A percentile compares a stretch with the other conserved stretches of the same genome.
Evolutionary conservation across 2,797 vertebrate species (phyloP).

Genomic region (Epinephelus coioides): DNA sequence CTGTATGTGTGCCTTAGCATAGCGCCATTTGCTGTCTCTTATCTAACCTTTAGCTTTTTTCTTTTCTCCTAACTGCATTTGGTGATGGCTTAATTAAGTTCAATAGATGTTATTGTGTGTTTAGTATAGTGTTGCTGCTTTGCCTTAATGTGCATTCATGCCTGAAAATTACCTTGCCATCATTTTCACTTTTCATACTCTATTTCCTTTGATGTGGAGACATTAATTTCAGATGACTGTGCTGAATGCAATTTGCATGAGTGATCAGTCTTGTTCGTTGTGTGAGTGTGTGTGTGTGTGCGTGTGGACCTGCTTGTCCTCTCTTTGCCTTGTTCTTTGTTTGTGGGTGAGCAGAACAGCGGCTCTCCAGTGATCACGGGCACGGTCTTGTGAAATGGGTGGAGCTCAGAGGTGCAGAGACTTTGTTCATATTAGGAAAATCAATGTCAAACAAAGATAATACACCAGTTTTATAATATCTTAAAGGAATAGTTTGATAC

Average conservation of each 20-base stretch:
- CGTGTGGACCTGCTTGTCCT: not conserved
- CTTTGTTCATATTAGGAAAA: conserved; percentile 12
- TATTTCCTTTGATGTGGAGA: conserved; percentile 58
- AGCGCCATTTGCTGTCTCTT: conserved; percentile 12
- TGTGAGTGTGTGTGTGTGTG: not conserved
- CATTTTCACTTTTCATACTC: conserved; percentile 53
- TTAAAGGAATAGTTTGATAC: not conserved
- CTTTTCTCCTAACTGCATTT: not conserved
- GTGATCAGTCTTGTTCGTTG: conserved; percentile 37
- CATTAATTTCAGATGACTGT: conserved; percentile 57
- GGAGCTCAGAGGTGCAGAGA: conserved; percentile 4
- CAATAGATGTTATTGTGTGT: conserved; percentile 36
- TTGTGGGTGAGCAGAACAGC: conserved; percentile 18
- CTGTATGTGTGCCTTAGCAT: conserved; percentile 1
- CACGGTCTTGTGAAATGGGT: not conserved
- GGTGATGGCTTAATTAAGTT: conserved; percentile 39
- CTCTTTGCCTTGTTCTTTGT: conserved; percentile 12
- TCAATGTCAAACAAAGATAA: not conserved
- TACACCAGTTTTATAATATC: not conserved
- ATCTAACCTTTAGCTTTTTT: conserved; percentile 25
- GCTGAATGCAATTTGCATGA: conserved; percentile 61
- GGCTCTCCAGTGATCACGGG: not conserved
- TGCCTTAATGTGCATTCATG: conserved; percentile 29
- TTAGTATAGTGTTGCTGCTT: conserved; percentile 12
- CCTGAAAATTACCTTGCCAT: conserved; percentile 52